Evolutionary conservation across 2,888 invertebrate species (phyloP).

Genomic region (Acanthoscelides obtectus): DNA sequence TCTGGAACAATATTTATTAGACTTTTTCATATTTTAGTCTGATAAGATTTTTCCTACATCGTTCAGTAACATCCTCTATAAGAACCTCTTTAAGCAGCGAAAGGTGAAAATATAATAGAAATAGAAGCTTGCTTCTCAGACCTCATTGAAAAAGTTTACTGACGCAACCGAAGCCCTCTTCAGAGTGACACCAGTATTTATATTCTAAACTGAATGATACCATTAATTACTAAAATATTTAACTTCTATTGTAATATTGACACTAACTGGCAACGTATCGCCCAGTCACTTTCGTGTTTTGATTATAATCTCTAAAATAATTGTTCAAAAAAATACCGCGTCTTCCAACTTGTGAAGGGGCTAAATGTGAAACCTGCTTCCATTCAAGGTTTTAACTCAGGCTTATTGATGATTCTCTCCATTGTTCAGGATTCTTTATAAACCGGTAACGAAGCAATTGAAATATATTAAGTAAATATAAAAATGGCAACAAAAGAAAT

Average conservation of each 20-base stretch:
- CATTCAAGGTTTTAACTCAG: neutral
- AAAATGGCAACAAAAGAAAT: neutral
- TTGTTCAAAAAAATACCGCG: neutral
- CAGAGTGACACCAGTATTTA: too few relatives aligned
- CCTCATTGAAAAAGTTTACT: too few relatives aligned
- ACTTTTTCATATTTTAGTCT: too few relatives aligned
- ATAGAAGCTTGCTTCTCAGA: too few relatives aligned
- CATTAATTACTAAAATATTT: neutral
- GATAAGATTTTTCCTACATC: too few relatives aligned
- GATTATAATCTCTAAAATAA: neutral
- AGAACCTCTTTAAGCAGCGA: too few relatives aligned
- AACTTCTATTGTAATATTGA: neutral
- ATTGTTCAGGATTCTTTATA: neutral
- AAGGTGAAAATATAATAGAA: too few relatives aligned
- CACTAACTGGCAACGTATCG: neutral
- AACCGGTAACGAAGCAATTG: neutral
- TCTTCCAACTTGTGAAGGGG: neutral
- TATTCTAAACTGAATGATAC: neutral
- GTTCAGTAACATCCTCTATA: too few relatives aligned
- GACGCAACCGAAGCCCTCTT: too few relatives aligned
- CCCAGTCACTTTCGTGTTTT: neutral
- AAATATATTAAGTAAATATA: neutral
- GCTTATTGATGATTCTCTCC: neutral
- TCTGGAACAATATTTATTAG: too few relatives aligned
- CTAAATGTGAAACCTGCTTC: neutral